These are phyloP conservation scores for Argyrosomus regius DNA, from an alignment of 2,797 vertebrate genomes.

Conservation along the genomic window DNA sequence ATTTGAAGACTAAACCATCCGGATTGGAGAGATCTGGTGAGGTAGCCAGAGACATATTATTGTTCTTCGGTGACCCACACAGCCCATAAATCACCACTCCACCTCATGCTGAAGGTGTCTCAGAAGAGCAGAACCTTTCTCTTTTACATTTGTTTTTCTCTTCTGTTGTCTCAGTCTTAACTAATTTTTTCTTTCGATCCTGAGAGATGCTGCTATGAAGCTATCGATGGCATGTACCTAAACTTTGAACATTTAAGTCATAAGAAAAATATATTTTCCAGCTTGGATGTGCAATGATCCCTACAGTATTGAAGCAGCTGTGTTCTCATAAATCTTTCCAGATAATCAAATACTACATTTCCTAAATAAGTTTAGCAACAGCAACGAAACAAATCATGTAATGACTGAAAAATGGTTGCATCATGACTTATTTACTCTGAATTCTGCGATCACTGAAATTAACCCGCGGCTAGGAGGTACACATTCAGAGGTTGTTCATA, in stretches of 20 bases:
- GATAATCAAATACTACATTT: conserved; percentile 52
- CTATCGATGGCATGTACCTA: neutral
- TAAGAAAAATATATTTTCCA: neutral
- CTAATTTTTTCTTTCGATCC: neutral
- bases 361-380: conserved; percentile 50
- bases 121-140: conserved; percentile 30
- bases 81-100: conserved; percentile 75
- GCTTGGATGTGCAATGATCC: neutral
- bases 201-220: neutral
- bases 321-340: conserved; percentile 39
- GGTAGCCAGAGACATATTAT: conserved; percentile 74
- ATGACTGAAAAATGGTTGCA: conserved; percentile 47
- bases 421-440: conserved; percentile 46
- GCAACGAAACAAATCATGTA: conserved; percentile 49
- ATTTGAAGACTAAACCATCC: conserved; percentile 95
- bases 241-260: no score
- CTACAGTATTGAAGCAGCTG: neutral
- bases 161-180: neutral
- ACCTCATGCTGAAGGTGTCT: conserved; percentile 41
- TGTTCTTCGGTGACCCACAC: conserved; percentile 67
- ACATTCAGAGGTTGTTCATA: conserved; percentile 19
- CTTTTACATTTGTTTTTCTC: conserved; percentile 16
- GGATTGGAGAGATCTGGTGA: conserved; percentile 94
- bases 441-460: conserved; percentile 50
- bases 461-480: conserved; percentile 42